Base-by-base conservation (phyloP, 2,888 invertebrate genomes). In the Netelia virgata region DNA sequence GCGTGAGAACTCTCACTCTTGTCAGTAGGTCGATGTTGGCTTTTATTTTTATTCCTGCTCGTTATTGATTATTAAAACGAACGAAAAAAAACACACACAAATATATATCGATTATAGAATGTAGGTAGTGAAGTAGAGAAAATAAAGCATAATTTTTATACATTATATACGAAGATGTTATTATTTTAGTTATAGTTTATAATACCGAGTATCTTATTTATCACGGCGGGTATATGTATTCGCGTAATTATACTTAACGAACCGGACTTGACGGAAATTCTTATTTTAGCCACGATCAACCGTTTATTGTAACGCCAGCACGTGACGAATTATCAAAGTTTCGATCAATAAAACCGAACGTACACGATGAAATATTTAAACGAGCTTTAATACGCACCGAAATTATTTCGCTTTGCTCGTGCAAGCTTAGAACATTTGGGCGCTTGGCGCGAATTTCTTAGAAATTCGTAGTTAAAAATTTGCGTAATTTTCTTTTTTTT, bases 111-210 rank as follows among this genome's bases (percentile, higher is more conserved):
- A 18, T 36, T 70, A 70, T 57, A 70, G 70, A 43, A 20, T 66
- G 55, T 57, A 70, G 69, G 14, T 59, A 76, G 64, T 57, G 10
- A 70, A 16, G 81, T 82, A 82, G 82, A 18, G 47, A 55, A 16
- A 75, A 66, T 55, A 47, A 75, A 70, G 16, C n/a, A 76, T 70
- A 50, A 53, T 41, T 63, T 10, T 28, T 47, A 81, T 50, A 63
- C 47, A 63, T 63, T 55, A 57, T 69, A 50, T 59, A 76, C 18
- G 36, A 79, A 10, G 6, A 16, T 53, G 53, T 16, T 61, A 50
- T 57, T 76, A 20, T 57, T 80, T 57, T 18, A 81, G 75, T 76
- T 76, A 18, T 75, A 18, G 16, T 77, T 77, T 77, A 53, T 68
- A 50, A 50, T 50, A 64, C 36, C 36, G 66, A 61, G 53, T 50